Evolutionary conservation across 2,888 invertebrate species (phyloP), one percentile per base, ranked within the genome.

Genomic region (Augochlorella aurata): DNA sequence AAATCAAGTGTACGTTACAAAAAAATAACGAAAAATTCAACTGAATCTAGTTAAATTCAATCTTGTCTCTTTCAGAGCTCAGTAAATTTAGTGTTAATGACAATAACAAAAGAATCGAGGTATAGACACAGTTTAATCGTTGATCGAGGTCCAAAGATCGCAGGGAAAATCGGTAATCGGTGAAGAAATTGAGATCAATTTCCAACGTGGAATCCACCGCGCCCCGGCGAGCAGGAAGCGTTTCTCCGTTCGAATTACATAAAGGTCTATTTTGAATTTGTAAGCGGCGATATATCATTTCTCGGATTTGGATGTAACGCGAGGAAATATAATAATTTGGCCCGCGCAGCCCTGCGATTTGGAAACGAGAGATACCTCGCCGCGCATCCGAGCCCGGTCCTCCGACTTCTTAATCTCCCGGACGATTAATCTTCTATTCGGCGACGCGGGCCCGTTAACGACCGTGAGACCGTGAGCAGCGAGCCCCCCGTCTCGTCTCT

Each of bases 231-330:
- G 24, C 18, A 16, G 7, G 29, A 49, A 65, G 4, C 16, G 50
- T n/a, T 29, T 21, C 21, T 38, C 29, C 16, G 38, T 45, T 47
- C 54, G 74, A 77, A 79, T 86, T 86, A 81, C 65, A 75, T 79
- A 86, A 84, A 76, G 72, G 16, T 74, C 75, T 84, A 86, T 86
- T 84, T 86, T 75, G 38, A 76, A 65, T 86, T 74, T 73, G 73
- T 70, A 4, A 10, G 38, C 18, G 14, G 49, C 61, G 29, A 77
- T 84, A 79, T 73, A 84, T 85, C 65, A 68, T 78, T 63, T 65
- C 73, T 10, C 21, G 52, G 71, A 63, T 78, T 82, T 63, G 65
- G 38, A 68, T 79, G 85, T 74, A 74, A 72, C 38, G 69, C 52
- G 21, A 29, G 72, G 72, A 72, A 63, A 50, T 79, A 61, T 52